phyloP scores from a whole-genome alignment of 2,888 invertebrate species.

The Erannis defoliaria region DNA sequence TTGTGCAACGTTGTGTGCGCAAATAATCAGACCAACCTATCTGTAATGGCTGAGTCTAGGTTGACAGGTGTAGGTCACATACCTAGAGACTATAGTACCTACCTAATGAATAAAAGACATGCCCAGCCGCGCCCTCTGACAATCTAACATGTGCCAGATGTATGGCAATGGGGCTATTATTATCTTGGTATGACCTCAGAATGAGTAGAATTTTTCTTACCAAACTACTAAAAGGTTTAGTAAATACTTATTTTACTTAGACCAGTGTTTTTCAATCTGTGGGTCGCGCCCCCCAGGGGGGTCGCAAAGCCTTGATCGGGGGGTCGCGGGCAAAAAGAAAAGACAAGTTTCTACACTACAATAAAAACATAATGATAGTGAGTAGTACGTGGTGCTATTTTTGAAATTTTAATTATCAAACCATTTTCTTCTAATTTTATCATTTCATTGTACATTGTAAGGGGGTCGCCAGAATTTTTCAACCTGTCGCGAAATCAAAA shows the following conservation, averaged over 20 bases:
- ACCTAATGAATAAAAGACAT: conserved; percentile 49
- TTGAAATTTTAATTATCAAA: too few species aligned
- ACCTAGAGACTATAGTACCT: conserved; percentile 42
- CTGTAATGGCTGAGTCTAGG: conserved; percentile 41
- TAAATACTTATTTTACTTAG: background rate
- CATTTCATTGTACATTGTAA: too few species aligned
- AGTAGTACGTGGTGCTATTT: too few species aligned
- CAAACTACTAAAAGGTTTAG: background rate
- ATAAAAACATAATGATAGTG: too few species aligned
- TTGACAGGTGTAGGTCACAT: conserved; percentile 69
- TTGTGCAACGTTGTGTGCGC: conserved; percentile 33
- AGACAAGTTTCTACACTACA: too few species aligned
- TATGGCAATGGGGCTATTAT: conserved; percentile 40
- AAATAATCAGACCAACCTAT: conserved; percentile 28
- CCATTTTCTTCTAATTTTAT: too few species aligned
- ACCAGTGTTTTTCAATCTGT: too few species aligned
- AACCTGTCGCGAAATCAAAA: too few species aligned
- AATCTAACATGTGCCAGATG: conserved; percentile 57
- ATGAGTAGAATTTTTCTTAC: conserved; percentile 5
- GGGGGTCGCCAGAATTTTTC: too few species aligned
- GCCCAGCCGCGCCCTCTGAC: conserved; percentile 58
- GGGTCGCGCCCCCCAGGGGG: too few species aligned
- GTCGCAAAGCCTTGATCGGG: too few species aligned
- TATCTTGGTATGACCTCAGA: conserved; percentile 18
- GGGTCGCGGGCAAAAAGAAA: too few species aligned